Evolutionary conservation across 2,888 invertebrate genomes (phyloP).

Genomic region (Thera britannica): DNA sequence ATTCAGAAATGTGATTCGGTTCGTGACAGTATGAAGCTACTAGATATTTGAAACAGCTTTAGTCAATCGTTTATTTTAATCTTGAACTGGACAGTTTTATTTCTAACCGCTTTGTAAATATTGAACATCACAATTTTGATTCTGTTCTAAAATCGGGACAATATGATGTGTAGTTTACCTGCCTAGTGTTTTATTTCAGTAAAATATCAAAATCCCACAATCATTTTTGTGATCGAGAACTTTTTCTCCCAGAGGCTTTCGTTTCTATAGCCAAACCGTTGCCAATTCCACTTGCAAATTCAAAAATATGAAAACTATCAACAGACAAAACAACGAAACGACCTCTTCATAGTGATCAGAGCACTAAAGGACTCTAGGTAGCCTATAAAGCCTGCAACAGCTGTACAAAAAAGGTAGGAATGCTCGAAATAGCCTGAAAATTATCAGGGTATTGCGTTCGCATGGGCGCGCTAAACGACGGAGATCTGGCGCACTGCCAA

Average conservation of each 20-base stretch:
- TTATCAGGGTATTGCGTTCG: conserved; percentile 27
- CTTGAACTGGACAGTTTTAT: conserved; percentile 4
- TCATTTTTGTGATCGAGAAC: no score
- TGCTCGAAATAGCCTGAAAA: conserved; percentile 21
- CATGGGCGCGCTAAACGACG: conserved; percentile 20
- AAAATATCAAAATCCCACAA: no score
- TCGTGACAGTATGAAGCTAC: conserved; percentile 48
- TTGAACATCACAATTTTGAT: no score
- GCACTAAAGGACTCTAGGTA: background rate
- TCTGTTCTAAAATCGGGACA: no score
- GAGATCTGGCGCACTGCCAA: conserved; percentile 21
- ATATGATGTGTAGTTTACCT: no score
- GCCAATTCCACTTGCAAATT: no score
- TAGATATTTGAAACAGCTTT: conserved; percentile 37
- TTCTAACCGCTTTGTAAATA: background rate
- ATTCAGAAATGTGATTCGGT: conserved; percentile 52
- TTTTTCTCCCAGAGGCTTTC: no score
- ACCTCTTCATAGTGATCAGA: background rate
- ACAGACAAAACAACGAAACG: background rate
- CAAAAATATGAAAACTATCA: background rate
- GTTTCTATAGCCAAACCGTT: no score
- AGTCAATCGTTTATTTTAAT: conserved; percentile 6
- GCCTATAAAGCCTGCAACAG: conserved; percentile 19
- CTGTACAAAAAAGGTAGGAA: conserved; percentile 24
- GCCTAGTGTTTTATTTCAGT: no score